Conservation (phyloP, 2,113 vertebrate species). For the Columba janthina region DNA sequence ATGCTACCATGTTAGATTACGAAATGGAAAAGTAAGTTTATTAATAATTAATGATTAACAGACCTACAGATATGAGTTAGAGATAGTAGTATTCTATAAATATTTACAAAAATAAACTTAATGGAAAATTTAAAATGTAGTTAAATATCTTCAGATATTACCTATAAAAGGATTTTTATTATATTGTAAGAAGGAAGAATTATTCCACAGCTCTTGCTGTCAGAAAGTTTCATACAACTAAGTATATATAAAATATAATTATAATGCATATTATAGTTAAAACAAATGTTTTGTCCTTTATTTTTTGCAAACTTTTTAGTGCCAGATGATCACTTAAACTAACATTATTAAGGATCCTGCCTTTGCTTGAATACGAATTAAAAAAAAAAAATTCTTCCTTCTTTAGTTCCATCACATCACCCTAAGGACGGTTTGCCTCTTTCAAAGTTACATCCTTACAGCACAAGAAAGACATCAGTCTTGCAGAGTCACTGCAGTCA, state of each 20-base stretch:
- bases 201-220: neutral
- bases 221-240: neutral
- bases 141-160: neutral
- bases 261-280: neutral
- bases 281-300: neutral
- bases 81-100: neutral
- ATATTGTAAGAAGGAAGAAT: neutral
- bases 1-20: neutral
- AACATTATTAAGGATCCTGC: neutral
- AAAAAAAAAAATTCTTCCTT: neutral
- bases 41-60: neutral
- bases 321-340: neutral
- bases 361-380: neutral
- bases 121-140: neutral
- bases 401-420: neutral
- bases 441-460: neutral
- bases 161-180: neutral
- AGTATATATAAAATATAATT: too few species aligned
- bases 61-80: neutral
- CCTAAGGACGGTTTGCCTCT: neutral
- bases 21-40: neutral
- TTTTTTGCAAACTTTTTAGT: neutral
- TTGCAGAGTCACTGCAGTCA: conserved; percentile 39
- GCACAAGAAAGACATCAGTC: neutral
- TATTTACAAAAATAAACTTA: neutral